Base-by-base conservation (phyloP, 2,888 invertebrate genomes). In the Epinotia ramella region DNA sequence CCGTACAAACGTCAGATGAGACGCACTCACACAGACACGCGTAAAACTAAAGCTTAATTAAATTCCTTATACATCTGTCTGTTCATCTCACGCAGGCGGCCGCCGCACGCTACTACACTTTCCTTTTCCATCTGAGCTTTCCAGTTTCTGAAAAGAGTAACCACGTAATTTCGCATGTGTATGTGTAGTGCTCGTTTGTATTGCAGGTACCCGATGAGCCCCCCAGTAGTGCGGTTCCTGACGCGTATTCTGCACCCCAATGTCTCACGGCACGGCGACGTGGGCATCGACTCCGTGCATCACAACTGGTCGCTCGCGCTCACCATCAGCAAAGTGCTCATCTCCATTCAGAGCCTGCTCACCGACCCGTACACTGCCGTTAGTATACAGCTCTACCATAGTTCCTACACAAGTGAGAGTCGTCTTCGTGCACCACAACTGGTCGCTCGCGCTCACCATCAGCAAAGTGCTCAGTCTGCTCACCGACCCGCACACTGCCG, bases 281-380 rank as follows among this genome's bases (percentile, higher is more conserved):
- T 99, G 67, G 99, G 99, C 76, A 97, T 99, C 79, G 99, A 99
- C 94, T 98, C 98, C 12, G 98, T 99, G 82, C 97, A 98, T 84
- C 98, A 98, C 92, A 99, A 99, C 93, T 99, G 99, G 99, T 98
- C 98, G n/a, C 93, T 98, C 78, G 98, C 98, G 0, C 93, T 99
- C 79, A 98, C 98, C 60, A 97, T 99, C 85, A 97, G 97, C 80
- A 99, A 98, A 88, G 96, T 98, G 76, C 95, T 98, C 81, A 96
- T 98, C 77, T 98, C 98, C 71, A 97, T 98, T 79, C 98, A 98
- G 94, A 98, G 97, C 83, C 94, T 98, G 77, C 95, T 98, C 76
- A 98, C 98, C 0, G 99, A 99, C 92, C 98, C 98, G 0, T 98
- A 97, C 84, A 97, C 97, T 82, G 96, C 97, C 87, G 97, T 97